Conservation (phyloP, 2,888 invertebrate genomes). For the Agrotis ipsilon region DNA sequence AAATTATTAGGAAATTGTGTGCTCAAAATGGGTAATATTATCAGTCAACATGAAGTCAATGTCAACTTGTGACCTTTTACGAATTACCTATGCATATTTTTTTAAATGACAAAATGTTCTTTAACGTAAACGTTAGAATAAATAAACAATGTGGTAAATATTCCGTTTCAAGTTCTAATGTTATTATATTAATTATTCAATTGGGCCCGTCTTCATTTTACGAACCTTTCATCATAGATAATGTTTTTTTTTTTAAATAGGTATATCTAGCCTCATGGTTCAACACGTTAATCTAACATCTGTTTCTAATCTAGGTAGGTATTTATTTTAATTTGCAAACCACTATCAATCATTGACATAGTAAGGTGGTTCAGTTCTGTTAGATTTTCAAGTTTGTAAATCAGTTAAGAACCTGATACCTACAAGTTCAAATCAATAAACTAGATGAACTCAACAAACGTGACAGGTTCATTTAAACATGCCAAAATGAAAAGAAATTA, state of each 20-base stretch:
- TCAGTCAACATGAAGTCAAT: no score
- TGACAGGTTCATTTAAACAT: not conserved
- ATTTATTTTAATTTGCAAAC: not conserved
- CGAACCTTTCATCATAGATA: not conserved
- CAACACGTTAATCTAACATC: slow-evolving; percentile 17
- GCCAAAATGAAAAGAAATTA: not conserved
- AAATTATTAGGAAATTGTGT: no score
- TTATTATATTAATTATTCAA: no score
- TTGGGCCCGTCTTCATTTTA: not conserved
- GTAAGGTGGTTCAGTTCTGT: not conserved
- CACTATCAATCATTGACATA: slow-evolving; percentile 4
- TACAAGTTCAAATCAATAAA: not conserved
- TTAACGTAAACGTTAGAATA: no score
- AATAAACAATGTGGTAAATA: no score
- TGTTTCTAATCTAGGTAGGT: slow-evolving; percentile 10
- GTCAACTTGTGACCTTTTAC: no score
- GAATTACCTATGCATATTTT: no score
- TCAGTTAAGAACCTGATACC: not conserved
- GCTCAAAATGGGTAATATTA: no score
- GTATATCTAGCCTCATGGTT: not conserved
- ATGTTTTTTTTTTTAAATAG: not conserved
- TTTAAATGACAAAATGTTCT: no score
- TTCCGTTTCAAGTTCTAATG: no score
- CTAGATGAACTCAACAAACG: not conserved
- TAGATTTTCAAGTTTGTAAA: not conserved